These are phyloP conservation scores for Gasterosteus nipponicus DNA, from an alignment of 2,113 vertebrate species.

Conservation along the genomic window DNA sequence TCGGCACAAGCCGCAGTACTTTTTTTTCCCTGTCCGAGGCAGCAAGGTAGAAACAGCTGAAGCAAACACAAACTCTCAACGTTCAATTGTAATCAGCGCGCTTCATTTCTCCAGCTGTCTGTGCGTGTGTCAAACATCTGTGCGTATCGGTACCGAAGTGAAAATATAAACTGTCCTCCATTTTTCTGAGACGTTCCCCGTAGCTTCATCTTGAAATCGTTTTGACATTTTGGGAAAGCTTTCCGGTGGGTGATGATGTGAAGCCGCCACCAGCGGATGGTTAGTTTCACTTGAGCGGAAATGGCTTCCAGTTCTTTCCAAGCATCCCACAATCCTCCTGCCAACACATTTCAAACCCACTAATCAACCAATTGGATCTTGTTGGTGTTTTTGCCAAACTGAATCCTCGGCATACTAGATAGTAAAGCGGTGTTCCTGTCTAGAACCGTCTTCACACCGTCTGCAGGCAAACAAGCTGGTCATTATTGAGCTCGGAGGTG, in stretches of 20 bases:
- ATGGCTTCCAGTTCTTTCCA: background rate
- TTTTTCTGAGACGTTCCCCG: slow-evolving; percentile 4
- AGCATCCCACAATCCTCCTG: background rate
- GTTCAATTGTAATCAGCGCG: slow-evolving; percentile 41
- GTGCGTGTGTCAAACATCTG: slow-evolving; percentile 47
- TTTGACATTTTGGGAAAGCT: slow-evolving; percentile 22
- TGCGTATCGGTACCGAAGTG: slow-evolving; percentile 21
- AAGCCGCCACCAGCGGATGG: background rate
- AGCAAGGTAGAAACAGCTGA: slow-evolving; percentile 21
- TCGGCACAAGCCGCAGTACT: background rate
- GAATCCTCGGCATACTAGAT: background rate
- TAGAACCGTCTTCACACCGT: background rate
- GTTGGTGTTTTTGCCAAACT: background rate
- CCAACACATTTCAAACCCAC: background rate
- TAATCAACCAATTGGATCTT: background rate
- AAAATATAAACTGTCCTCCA: slow-evolving; percentile 19
- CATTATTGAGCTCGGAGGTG: background rate
- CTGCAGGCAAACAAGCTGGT: background rate
- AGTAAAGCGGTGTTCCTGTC: background rate
- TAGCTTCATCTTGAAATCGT: slow-evolving; percentile 6
- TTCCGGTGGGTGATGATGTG: background rate
- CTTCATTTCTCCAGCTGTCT: slow-evolving; percentile 50
- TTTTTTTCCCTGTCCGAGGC: slow-evolving; percentile 27
- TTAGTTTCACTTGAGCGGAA: background rate
- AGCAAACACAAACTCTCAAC: slow-evolving; percentile 13